A percentile compares a stretch with the other conserved stretches of the same genome.
These are phyloP conservation scores for Caenorhabditis tropicalis DNA, from an alignment of 1,140 invertebrate species.

Conservation along the genomic window DNA sequence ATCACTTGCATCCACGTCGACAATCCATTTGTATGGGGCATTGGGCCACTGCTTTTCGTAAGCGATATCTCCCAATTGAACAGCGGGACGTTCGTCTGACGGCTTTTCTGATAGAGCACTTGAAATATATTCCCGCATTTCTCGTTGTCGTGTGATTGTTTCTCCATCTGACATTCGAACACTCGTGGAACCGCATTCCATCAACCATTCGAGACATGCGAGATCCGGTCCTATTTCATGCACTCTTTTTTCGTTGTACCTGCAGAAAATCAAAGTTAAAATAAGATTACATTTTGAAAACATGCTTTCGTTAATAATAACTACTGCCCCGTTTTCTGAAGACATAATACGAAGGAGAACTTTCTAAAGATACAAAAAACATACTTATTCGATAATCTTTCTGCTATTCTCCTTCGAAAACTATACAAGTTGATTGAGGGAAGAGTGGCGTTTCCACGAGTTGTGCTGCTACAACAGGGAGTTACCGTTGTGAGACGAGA, in stretches of 20 bases:
- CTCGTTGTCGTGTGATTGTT: conserved; percentile 54
- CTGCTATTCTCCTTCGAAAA: conserved; percentile 54
- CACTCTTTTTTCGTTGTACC: conserved; percentile 61
- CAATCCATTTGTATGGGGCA: conserved; percentile 43
- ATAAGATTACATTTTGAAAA: neutral
- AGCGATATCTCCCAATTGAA: neutral
- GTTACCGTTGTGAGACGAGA: conserved; percentile 11
- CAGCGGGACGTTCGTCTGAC: neutral
- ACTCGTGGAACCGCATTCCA: conserved; percentile 67
- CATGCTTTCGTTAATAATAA: too few species aligned
- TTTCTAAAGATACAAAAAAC: too few species aligned
- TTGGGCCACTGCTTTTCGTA: conserved; percentile 34
- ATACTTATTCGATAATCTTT: conserved; percentile 55
- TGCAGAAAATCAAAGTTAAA: neutral
- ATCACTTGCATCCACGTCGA: conserved; percentile 65
- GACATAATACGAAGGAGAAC: too few species aligned
- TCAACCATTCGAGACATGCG: conserved; percentile 70
- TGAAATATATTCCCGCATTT: conserved; percentile 64
- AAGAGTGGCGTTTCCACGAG: conserved; percentile 28
- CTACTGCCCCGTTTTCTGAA: too few species aligned
- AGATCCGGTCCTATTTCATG: conserved; percentile 65
- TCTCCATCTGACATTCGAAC: conserved; percentile 66
- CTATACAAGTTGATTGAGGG: conserved; percentile 52
- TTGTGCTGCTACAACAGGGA: neutral
- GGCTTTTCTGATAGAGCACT: conserved; percentile 1